These are phyloP conservation scores for Radopholus similis DNA, from an alignment of 1,140 invertebrate species.

Conservation along the genomic window DNA sequence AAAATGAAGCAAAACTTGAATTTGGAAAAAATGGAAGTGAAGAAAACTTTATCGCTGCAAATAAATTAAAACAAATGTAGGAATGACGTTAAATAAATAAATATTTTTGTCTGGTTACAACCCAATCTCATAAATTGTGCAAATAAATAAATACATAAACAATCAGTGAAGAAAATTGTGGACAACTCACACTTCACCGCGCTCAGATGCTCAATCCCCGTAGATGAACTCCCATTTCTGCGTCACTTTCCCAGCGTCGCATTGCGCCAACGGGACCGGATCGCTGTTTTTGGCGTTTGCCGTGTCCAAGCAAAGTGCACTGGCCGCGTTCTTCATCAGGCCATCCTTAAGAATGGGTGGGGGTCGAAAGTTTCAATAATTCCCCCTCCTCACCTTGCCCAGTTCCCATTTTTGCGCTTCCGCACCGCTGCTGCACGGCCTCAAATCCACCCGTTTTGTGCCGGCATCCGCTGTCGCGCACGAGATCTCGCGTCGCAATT, in stretches of 20 bases:
- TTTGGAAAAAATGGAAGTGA: too few species aligned
- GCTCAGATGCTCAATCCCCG: too few species aligned
- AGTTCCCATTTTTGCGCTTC: slow-evolving; percentile 38
- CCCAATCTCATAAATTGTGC: too few species aligned
- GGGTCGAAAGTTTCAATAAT: background rate
- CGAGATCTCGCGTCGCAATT: slow-evolving; percentile 47
- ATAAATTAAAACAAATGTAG: too few species aligned
- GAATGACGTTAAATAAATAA: too few species aligned
- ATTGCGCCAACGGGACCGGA: slow-evolving; percentile 29
- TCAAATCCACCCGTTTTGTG: slow-evolving; percentile 19
- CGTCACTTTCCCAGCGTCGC: slow-evolving; percentile 34
- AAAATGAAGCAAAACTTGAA: too few species aligned
- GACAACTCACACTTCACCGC: too few species aligned
- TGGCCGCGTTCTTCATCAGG: slow-evolving; percentile 29
- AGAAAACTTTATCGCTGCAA: too few species aligned
- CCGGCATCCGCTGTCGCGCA: slow-evolving; percentile 37
- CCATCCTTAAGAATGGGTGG: slow-evolving; percentile 22
- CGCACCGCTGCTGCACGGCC: slow-evolving; percentile 9
- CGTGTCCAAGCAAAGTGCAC: slow-evolving; percentile 44
- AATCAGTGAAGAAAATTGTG: too few species aligned
- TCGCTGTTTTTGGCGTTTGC: slow-evolving; percentile 32
- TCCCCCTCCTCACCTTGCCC: slow-evolving; percentile 21
- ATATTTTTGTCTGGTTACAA: too few species aligned
- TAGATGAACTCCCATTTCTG: slow-evolving; percentile 47
- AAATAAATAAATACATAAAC: too few species aligned